These are phyloP conservation scores for Eucriotettix oculatus DNA, from an alignment of 2,888 invertebrate species.

Conservation along the genomic window DNA sequence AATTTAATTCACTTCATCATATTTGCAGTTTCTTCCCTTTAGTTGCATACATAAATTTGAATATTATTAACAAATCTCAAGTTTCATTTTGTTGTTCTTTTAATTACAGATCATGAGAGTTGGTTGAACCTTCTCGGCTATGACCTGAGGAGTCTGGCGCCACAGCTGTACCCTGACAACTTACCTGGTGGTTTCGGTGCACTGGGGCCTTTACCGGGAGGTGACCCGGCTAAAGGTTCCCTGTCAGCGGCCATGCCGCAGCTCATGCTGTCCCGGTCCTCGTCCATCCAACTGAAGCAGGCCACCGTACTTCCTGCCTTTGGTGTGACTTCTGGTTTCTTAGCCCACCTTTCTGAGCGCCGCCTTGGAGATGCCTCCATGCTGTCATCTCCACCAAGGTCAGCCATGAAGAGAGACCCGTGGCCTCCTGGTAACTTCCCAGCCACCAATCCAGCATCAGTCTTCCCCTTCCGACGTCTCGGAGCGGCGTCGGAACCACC, in stretches of 20 bases:
- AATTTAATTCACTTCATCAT: too few species aligned
- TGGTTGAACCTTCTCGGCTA: slow-evolving; percentile 78
- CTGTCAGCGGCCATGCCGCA: slow-evolving; percentile 12
- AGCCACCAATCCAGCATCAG: slow-evolving; percentile 42
- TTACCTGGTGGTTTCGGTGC: slow-evolving; percentile 29
- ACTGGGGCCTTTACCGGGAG: background rate
- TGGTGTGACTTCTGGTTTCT: slow-evolving; percentile 66
- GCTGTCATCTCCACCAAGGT: slow-evolving; percentile 46
- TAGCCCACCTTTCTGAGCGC: slow-evolving; percentile 63
- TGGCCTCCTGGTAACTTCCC: slow-evolving; percentile 40
- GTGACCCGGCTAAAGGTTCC: background rate
- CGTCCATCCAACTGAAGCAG: slow-evolving; percentile 8
- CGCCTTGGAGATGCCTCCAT: slow-evolving; percentile 44
- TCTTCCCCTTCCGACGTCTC: slow-evolving; percentile 11
- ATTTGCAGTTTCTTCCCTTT: too few species aligned
- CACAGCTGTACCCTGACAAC: slow-evolving; percentile 62
- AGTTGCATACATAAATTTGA: too few species aligned
- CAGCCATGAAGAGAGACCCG: slow-evolving; percentile 62
- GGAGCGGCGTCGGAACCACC: slow-evolving; percentile 77
- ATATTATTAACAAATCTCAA: too few species aligned
- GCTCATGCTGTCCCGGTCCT: slow-evolving; percentile 4
- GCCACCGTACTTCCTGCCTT: slow-evolving; percentile 21
- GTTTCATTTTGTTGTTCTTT: too few species aligned
- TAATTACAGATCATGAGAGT: slow-evolving; percentile 58
- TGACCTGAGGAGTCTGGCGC: slow-evolving; percentile 68